Evolutionary conservation across 2,797 vertebrate species (phyloP), one percentile per base, ranked within the genome.

Genomic region (Xenentodon cancila): DNA sequence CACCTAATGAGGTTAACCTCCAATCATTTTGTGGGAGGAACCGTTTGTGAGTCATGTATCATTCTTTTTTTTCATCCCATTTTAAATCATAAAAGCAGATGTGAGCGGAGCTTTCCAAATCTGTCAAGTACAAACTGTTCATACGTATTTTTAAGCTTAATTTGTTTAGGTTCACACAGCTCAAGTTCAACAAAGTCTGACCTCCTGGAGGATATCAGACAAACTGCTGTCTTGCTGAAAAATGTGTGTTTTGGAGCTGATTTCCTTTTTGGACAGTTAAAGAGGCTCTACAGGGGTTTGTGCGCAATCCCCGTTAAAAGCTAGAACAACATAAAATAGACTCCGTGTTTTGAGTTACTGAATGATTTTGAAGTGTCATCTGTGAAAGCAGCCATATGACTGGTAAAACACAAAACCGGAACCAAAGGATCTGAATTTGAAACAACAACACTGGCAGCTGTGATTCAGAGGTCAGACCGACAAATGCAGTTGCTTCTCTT

Each of bases 151-250:
- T 21, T 53, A 21, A 1, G 0, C 69, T 78, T 42, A 7, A 59
- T 52, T 61, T 71, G 71, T 82, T 80, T 71, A 44, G 52, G 68
- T 49, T 74, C 75, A 69, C 56, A 21, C 51, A 47, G 57, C 25
- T 63, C 6, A 2, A 44, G 55, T 7, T 72, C 20, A 20, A 59
- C 48, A 30, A 44, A 53, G 7, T 59, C 49, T 56, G 46, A 59
- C 49, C 63, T 69, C 51, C 52, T 45, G 19, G 48, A 59, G 57
- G 53, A 18, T 65, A 15, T 66, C 18, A 37, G 20, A 40, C 45
- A 17, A 58, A 20, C 45, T 4, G 27, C 56, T 32, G 47, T 44
- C 20, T 27, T 5, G 18, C 6, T 27, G 5, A 48, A 37, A n/a
- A 48, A 40, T 20, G 9, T 3, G 19, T 49, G 37, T 8, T 54